phyloP scores from a whole-genome alignment of 2,113 vertebrate genomes.

The Pelusios castaneus region DNA sequence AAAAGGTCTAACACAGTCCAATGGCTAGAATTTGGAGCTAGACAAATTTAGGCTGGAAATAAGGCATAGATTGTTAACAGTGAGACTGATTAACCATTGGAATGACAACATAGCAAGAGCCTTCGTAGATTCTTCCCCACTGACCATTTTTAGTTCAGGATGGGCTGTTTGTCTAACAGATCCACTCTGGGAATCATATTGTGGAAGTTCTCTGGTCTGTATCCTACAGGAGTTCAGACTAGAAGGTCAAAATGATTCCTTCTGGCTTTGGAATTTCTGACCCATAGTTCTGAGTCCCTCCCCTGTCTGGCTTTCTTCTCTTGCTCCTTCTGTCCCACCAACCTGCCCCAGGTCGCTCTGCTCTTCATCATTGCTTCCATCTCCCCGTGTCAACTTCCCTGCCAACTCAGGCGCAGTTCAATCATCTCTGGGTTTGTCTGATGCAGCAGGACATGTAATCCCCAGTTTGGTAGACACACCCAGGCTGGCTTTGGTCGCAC shows the following conservation, averaged over 20 bases:
- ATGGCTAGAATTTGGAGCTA: not conserved
- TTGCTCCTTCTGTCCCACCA: not conserved
- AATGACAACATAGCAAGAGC: not conserved
- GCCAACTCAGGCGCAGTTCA: not conserved
- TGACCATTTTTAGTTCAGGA: not conserved
- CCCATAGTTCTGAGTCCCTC: not conserved
- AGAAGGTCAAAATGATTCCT: not conserved
- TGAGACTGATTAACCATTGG: not conserved
- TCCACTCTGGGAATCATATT: not conserved
- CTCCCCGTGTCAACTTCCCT: not conserved
- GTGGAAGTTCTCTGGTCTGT: not conserved
- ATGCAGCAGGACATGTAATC: not conserved
- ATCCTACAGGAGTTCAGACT: not conserved
- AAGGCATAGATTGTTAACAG: not conserved
- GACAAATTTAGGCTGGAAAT: not conserved
- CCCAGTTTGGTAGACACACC: not conserved
- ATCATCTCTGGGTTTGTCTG: not conserved
- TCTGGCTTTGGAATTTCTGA: not conserved
- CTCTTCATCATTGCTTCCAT: not conserved
- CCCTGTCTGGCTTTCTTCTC: not conserved
- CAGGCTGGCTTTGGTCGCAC: not conserved
- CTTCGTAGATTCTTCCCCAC: not conserved
- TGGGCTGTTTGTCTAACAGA: not conserved
- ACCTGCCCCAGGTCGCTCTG: not conserved
- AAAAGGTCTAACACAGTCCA: not conserved